phyloP scores from a whole-genome alignment of 1,140 invertebrate species.

The Musca vetustissima region DNA sequence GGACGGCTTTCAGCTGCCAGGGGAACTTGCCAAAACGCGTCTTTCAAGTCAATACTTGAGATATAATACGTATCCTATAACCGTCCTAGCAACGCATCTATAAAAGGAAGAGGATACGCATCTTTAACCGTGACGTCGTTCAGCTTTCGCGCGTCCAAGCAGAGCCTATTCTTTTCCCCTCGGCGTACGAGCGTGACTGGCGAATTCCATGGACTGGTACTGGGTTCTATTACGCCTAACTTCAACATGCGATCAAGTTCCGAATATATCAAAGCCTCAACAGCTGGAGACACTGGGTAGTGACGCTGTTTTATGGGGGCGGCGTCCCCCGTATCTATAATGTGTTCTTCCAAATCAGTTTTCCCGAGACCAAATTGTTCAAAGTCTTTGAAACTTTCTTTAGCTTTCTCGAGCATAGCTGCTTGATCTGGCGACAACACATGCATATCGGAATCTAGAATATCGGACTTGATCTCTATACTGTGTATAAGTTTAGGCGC shows the following conservation, averaged over 20 bases:
- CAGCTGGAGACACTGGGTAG: slow-evolving; percentile 35
- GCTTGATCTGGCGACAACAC: not conserved
- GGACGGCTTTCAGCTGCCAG: slow-evolving; percentile 34
- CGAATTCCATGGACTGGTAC: slow-evolving; percentile 35
- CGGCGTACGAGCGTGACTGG: slow-evolving; percentile 39
- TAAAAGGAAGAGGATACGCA: slow-evolving; percentile 41
- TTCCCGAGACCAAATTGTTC: slow-evolving; percentile 35
- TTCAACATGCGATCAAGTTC: slow-evolving; percentile 38
- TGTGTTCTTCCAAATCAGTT: slow-evolving; percentile 34
- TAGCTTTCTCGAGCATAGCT: not conserved
- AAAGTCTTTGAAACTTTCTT: slow-evolving; percentile 28
- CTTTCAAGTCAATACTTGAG: slow-evolving; percentile 25
- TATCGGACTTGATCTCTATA: not conserved
- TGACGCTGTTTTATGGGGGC: slow-evolving; percentile 38
- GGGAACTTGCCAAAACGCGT: slow-evolving; percentile 50
- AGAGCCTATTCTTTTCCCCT: slow-evolving; percentile 33
- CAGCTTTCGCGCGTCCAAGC: slow-evolving; percentile 40
- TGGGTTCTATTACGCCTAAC: slow-evolving; percentile 30
- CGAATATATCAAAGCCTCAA: slow-evolving; percentile 26
- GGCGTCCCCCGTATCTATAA: slow-evolving; percentile 37
- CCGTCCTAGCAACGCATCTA: slow-evolving; percentile 30
- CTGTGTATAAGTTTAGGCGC: not conserved
- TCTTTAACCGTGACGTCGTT: slow-evolving; percentile 42
- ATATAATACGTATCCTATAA: slow-evolving; percentile 33
- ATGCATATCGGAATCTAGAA: not conserved